These are phyloP conservation scores for Hyposoter dolosus DNA, from an alignment of 2,888 invertebrate genomes.

Conservation along the genomic window DNA sequence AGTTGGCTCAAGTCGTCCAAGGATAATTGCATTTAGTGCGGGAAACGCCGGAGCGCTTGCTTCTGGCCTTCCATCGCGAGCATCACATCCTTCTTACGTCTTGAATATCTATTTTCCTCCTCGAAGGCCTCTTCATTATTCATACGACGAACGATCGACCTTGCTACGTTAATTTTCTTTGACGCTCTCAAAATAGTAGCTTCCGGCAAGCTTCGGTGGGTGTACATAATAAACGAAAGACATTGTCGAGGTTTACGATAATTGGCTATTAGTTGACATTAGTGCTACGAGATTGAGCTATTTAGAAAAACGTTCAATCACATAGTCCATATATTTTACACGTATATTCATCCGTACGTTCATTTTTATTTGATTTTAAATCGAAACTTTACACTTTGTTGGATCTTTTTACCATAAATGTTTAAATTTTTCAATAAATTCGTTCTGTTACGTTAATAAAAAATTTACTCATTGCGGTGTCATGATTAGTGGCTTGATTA, in stretches of 20 bases:
- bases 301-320: background rate
- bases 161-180: constrained; percentile 49
- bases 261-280: constrained; percentile 34
- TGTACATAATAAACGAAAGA: constrained; percentile 39
- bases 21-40: constrained; percentile 48
- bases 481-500: background rate
- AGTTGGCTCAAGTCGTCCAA: constrained; percentile 41
- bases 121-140: constrained; percentile 52
- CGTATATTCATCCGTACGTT: background rate
- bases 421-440: no score
- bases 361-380: background rate
- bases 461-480: no score
- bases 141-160: constrained; percentile 47
- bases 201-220: background rate
- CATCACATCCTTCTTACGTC: constrained; percentile 37
- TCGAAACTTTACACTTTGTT: no score
- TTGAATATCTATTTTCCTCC: constrained; percentile 40
- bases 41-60: constrained; percentile 32
- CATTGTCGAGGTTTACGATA: constrained; percentile 31
- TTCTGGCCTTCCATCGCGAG: constrained; percentile 9
- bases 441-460: no score
- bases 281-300: background rate
- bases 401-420: no score
- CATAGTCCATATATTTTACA: background rate
- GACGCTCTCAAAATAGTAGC: constrained; percentile 43